Conservation (phyloP, 1,140 invertebrate species). For the Aphelinus certus region DNA sequence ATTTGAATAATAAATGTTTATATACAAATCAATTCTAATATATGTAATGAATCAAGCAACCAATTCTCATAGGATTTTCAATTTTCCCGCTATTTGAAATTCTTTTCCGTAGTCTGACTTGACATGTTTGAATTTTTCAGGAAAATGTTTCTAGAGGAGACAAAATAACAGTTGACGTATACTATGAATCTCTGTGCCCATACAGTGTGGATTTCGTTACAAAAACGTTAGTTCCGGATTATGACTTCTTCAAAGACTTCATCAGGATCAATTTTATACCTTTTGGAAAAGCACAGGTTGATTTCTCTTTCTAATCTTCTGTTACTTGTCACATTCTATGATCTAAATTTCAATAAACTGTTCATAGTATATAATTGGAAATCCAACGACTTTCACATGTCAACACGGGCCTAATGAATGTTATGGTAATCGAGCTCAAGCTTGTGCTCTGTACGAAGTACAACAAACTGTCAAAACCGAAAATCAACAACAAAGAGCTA, state of each 20-base stretch:
- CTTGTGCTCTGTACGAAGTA: constrained; percentile 68
- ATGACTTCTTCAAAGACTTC: constrained; percentile 46
- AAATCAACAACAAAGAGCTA: constrained; percentile 56
- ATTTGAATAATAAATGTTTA: too few species aligned
- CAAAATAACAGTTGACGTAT: constrained; percentile 63
- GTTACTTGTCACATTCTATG: background rate
- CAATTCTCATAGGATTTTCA: too few species aligned
- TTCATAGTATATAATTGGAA: background rate
- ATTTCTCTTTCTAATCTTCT: constrained; percentile 31
- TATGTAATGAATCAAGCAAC: too few species aligned
- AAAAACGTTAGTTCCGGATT: constrained; percentile 59
- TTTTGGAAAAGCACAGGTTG: constrained; percentile 81
- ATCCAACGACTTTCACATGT: constrained; percentile 66
- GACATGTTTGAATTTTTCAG: background rate
- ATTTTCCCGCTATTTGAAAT: too few species aligned
- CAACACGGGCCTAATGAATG: constrained; percentile 76
- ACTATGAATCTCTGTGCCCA: constrained; percentile 83
- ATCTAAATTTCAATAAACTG: background rate
- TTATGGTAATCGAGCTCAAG: constrained; percentile 72
- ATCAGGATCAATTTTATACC: constrained; percentile 59
- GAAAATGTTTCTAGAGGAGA: background rate
- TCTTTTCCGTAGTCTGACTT: too few species aligned
- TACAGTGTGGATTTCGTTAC: constrained; percentile 78
- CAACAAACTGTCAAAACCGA: constrained; percentile 50
- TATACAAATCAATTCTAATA: too few species aligned